Evolutionary conservation across 1,140 invertebrate genomes (phyloP).

Genomic region (Nebria ingens): DNA sequence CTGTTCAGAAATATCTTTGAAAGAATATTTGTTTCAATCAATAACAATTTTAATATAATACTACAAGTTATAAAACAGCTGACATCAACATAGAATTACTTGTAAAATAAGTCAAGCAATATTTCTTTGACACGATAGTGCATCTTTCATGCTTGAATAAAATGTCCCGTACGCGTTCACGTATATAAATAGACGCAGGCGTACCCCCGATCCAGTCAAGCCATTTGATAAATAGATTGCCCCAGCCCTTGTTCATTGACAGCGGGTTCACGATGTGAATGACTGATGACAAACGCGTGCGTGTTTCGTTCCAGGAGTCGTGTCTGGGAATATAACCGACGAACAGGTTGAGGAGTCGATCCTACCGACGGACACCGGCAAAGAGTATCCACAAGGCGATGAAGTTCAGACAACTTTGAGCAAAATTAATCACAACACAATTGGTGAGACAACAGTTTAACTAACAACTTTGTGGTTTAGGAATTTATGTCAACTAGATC

Average conservation of each 20-base stretch:
- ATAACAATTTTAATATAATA: too few species aligned
- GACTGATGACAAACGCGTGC: neutral
- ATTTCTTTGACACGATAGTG: too few species aligned
- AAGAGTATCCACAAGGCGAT: constrained; percentile 55
- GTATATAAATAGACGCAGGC: neutral
- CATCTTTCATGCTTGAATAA: too few species aligned
- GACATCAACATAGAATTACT: too few species aligned
- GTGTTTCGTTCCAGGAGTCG: constrained; percentile 40
- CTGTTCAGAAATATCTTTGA: too few species aligned
- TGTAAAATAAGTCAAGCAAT: too few species aligned
- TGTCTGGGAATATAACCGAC: constrained; percentile 57
- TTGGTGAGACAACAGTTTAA: neutral
- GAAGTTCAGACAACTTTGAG: constrained; percentile 52
- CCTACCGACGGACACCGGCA: constrained; percentile 37
- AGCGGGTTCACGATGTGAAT: neutral
- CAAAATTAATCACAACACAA: constrained; percentile 35
- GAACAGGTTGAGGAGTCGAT: constrained; percentile 42
- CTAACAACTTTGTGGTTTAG: too few species aligned
- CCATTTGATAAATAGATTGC: neutral
- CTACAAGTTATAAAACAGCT: too few species aligned
- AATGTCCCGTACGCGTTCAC: too few species aligned
- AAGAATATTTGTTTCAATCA: too few species aligned
- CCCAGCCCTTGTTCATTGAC: neutral
- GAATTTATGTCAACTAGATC: too few species aligned
- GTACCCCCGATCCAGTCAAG: too few species aligned